Evolutionary conservation across 1,140 invertebrate species (phyloP).

Genomic region (Lanistes nyassanus): DNA sequence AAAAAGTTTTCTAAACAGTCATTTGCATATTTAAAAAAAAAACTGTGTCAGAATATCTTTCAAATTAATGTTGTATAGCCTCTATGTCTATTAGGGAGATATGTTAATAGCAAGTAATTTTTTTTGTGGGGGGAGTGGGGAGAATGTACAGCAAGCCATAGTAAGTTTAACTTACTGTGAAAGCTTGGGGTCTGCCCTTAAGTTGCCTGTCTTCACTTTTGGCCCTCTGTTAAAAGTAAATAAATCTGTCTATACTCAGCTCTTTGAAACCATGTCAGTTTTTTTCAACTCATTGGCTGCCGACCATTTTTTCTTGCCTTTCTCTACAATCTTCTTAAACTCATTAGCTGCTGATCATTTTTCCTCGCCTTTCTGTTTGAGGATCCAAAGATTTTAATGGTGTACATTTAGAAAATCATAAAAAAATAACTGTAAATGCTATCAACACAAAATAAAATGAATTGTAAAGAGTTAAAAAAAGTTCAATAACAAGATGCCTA

Average conservation of each 20-base stretch:
- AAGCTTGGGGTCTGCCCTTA: slow-evolving; percentile 43
- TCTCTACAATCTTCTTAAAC: too few species aligned
- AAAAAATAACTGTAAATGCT: slow-evolving; percentile 1
- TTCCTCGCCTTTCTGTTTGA: too few species aligned
- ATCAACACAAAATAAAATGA: too few species aligned
- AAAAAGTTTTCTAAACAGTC: not conserved
- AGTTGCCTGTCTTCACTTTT: slow-evolving; percentile 36
- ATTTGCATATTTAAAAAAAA: not conserved
- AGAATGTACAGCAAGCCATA: too few species aligned
- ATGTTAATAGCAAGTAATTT: not conserved
- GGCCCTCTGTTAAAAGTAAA: slow-evolving; percentile 41
- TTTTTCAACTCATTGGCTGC: too few species aligned
- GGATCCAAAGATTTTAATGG: too few species aligned
- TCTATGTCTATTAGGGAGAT: not conserved
- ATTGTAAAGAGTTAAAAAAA: too few species aligned
- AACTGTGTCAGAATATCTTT: not conserved
- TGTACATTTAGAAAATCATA: too few species aligned
- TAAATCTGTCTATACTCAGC: not conserved
- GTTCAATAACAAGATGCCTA: too few species aligned
- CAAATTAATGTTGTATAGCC: not conserved
- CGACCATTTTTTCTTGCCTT: too few species aligned
- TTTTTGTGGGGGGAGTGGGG: not conserved
- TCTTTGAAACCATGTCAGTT: too few species aligned
- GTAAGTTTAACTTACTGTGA: slow-evolving; percentile 38
- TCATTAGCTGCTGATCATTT: too few species aligned